Evolutionary conservation across 1,140 invertebrate genomes (phyloP).

Genomic region (Drosophila novamexicana): DNA sequence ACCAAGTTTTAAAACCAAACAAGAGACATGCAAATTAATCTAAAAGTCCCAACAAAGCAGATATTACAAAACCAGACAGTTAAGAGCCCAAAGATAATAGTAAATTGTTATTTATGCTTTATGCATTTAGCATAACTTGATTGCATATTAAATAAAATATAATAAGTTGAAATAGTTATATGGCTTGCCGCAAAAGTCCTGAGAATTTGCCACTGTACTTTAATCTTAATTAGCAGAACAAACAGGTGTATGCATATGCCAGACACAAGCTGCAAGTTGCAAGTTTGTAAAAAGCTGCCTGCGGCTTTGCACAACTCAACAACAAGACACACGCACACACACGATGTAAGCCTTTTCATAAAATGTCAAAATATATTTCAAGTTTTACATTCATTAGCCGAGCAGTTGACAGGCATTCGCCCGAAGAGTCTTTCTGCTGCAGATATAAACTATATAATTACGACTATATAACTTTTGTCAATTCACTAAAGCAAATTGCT

Average conservation of each 20-base stretch:
- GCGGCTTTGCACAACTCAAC: constrained; percentile 36
- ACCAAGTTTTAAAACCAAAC: constrained; percentile 11
- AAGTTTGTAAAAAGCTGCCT: constrained; percentile 37
- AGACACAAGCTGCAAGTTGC: constrained; percentile 4
- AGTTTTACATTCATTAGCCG: constrained; percentile 52
- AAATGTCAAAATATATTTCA: constrained; percentile 65
- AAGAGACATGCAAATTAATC: constrained; percentile 46
- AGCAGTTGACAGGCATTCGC: constrained; percentile 8
- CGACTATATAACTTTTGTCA: constrained; percentile 36
- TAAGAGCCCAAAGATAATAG: constrained; percentile 15
- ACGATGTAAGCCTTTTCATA: constrained; percentile 28
- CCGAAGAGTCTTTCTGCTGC: constrained; percentile 19
- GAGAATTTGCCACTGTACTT: constrained; percentile 14
- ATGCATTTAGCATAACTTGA: constrained; percentile 53
- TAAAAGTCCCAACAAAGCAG: constrained; percentile 9
- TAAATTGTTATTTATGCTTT: constrained; percentile 38
- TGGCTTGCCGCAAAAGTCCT: constrained; percentile 4
- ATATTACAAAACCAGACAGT: constrained; percentile 19
- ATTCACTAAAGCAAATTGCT: constrained; percentile 59
- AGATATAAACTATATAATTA: constrained; percentile 36
- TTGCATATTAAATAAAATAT: constrained; percentile 34
- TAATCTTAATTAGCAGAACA: constrained; percentile 6
- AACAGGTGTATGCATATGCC: not conserved
- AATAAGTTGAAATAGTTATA: constrained; percentile 26
- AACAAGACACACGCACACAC: not conserved